A percentile compares a stretch with the other conserved stretches of the same genome.
These are phyloP conservation scores for Acanthisitta chloris DNA, from an alignment of 2,113 vertebrate genomes.

Conservation along the genomic window DNA sequence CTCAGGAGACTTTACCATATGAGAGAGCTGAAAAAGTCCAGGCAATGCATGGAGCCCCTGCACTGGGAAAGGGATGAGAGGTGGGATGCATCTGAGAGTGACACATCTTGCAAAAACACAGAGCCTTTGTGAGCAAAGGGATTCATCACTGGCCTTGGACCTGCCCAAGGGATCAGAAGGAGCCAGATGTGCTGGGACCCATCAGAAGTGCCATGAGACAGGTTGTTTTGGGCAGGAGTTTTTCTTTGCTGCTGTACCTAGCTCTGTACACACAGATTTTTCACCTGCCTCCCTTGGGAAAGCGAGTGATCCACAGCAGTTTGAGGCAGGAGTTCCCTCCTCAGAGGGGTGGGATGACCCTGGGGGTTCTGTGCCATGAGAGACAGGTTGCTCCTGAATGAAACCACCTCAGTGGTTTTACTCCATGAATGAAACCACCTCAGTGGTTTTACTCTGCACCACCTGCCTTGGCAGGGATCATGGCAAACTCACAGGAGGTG, in stretches of 20 bases:
- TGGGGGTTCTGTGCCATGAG: neutral
- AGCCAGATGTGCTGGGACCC: neutral
- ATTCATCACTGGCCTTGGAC: neutral
- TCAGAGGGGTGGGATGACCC: neutral
- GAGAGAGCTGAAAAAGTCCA: neutral
- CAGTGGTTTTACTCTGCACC: neutral
- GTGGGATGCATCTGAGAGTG: neutral
- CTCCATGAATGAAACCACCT: too few relatives aligned
- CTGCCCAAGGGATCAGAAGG: neutral
- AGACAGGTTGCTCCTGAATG: neutral
- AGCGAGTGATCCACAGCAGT: neutral
- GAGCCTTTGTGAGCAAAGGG: neutral
- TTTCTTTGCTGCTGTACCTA: neutral
- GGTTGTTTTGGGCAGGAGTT: neutral
- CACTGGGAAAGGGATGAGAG: neutral
- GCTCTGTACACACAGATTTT: neutral
- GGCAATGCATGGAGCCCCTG: neutral
- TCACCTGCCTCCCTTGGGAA: neutral
- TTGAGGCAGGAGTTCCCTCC: neutral
- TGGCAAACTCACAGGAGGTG: neutral
- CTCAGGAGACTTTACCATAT: neutral
- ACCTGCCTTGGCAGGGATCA: neutral
- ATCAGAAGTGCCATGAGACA: rapidly evolving
- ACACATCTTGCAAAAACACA: neutral
- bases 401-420: neutral